These are phyloP conservation scores for Cremastobaeus sp. DNA, from an alignment of 2,888 invertebrate genomes.

Conservation along the genomic window DNA sequence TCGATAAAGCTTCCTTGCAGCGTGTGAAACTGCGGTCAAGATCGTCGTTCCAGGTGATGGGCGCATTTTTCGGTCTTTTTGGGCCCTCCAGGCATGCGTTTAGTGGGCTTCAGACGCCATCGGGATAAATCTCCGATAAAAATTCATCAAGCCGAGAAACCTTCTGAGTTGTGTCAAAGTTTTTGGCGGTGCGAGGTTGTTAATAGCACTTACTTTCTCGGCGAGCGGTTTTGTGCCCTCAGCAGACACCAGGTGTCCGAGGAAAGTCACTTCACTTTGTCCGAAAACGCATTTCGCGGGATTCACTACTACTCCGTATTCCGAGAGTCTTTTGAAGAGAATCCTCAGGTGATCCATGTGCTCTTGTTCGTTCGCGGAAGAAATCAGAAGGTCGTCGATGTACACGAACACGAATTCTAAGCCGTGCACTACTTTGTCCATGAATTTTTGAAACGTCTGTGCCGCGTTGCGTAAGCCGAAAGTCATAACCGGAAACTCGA, in stretches of 20 bases:
- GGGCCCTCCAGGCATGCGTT: neutral
- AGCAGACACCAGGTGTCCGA: neutral
- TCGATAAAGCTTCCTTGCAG: neutral
- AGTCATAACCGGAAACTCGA: slow-evolving; percentile 34
- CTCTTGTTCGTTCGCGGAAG: slow-evolving; percentile 13
- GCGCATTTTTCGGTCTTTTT: neutral
- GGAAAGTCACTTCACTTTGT: neutral
- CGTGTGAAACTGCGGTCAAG: neutral
- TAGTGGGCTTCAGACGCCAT: neutral
- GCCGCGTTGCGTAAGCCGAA: slow-evolving; percentile 64
- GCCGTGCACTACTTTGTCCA: slow-evolving; percentile 68
- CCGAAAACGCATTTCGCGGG: neutral
- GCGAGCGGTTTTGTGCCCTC: neutral
- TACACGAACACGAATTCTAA: slow-evolving; percentile 70
- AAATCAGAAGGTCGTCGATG: slow-evolving; percentile 70
- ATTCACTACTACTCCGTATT: slow-evolving; percentile 9
- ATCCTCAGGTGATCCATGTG: slow-evolving; percentile 17
- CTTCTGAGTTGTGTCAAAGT: neutral
- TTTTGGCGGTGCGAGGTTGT: neutral
- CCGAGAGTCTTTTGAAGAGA: neutral
- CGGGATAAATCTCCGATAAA: neutral
- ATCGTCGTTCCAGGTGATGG: neutral
- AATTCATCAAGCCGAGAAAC: neutral
- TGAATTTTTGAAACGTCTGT: slow-evolving; percentile 68
- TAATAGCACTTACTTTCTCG: neutral